A percentile compares a stretch with the other conserved stretches of the same genome.
These are phyloP conservation scores for Tetrao urogallus DNA, from an alignment of 2,113 vertebrate species.

Conservation along the genomic window DNA sequence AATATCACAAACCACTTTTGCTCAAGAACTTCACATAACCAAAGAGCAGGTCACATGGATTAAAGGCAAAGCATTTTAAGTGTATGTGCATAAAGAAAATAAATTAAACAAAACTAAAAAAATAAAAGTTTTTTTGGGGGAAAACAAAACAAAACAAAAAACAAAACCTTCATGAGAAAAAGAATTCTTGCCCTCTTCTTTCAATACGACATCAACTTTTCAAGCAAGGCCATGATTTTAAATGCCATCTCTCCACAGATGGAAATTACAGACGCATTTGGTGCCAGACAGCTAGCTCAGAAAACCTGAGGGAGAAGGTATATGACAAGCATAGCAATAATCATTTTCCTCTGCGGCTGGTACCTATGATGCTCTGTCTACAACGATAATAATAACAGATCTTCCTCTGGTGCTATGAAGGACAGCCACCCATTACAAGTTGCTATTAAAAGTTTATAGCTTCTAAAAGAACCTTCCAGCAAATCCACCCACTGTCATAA, in stretches of 20 bases:
- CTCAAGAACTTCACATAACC: neutral
- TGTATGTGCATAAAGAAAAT: neutral
- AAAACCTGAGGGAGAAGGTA: neutral
- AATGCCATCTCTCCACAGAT: neutral
- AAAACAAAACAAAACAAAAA: neutral
- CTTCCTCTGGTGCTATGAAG: neutral
- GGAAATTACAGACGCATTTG: neutral
- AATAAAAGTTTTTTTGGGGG: neutral
- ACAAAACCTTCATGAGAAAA: neutral
- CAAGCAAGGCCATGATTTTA: neutral
- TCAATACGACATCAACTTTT: neutral
- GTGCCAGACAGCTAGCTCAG: neutral
- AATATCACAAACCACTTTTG: neutral
- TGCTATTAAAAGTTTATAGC: neutral
- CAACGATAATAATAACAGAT: too few species aligned
- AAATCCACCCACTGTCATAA: neutral
- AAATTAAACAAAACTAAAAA: neutral
- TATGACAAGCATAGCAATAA: neutral
- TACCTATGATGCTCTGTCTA: neutral
- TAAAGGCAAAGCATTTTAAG: neutral
- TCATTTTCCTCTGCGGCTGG: neutral
- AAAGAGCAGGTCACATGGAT: neutral
- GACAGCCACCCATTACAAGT: neutral
- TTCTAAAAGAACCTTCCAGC: neutral
- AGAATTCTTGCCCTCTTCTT: neutral